Evolutionary conservation across 2,888 invertebrate genomes (phyloP).

Genomic region (Synergus japonicus): DNA sequence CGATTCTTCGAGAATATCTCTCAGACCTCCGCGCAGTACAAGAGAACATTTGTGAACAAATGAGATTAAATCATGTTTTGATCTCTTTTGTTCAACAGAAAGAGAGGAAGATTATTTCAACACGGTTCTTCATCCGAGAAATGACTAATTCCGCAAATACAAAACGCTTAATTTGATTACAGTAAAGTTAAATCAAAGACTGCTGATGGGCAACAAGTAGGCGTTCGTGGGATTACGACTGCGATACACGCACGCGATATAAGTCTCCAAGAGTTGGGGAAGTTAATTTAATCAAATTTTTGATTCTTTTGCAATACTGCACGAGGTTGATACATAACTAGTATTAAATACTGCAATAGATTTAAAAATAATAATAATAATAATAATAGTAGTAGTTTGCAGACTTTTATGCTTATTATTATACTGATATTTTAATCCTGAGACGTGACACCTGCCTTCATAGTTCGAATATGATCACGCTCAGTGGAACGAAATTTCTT

Average conservation of each 20-base stretch:
- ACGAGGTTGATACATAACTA: neutral
- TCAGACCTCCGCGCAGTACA: slow-evolving; percentile 25
- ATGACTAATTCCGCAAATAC: slow-evolving; percentile 43
- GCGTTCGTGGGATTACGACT: slow-evolving; percentile 74
- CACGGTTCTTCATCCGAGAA: neutral
- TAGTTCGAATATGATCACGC: too few species aligned
- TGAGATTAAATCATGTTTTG: neutral
- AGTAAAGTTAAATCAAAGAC: slow-evolving; percentile 73
- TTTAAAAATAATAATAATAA: too few species aligned
- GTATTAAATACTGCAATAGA: too few species aligned
- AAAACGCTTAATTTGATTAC: slow-evolving; percentile 64
- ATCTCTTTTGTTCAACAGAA: too few species aligned
- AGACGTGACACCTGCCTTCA: too few species aligned
- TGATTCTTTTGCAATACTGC: neutral
- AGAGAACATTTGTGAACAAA: slow-evolving; percentile 18
- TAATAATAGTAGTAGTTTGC: too few species aligned
- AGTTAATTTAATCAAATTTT: slow-evolving; percentile 38
- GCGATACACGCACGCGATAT: slow-evolving; percentile 74
- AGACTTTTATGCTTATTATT: too few species aligned
- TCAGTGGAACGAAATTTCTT: too few species aligned
- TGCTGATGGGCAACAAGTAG: slow-evolving; percentile 76
- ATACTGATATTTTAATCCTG: too few species aligned
- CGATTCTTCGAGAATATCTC: slow-evolving; percentile 30
- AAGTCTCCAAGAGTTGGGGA: slow-evolving; percentile 50
- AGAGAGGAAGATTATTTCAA: too few species aligned